Conservation (phyloP, 2,888 invertebrate genomes). For the Chymomyza amoena region DNA sequence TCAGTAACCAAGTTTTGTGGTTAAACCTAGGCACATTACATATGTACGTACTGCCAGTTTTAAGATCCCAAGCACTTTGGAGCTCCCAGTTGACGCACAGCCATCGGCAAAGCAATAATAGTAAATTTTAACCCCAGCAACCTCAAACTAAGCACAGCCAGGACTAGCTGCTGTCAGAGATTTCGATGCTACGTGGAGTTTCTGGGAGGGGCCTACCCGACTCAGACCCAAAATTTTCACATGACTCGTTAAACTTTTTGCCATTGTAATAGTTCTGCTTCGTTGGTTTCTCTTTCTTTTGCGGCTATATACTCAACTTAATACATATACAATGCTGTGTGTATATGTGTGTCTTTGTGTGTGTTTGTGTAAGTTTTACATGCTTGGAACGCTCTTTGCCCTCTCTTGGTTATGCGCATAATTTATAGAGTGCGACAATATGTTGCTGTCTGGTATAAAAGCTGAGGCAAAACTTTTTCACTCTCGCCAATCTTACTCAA, state of each 20-base stretch:
- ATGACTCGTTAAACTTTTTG: conserved; percentile 71
- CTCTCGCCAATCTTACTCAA: conserved; percentile 27
- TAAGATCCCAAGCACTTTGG: not conserved
- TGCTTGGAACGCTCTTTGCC: conserved; percentile 21
- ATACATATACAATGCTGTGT: conserved; percentile 8
- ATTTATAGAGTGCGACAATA: conserved; percentile 73
- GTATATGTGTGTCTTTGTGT: not conserved
- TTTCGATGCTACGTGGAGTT: not conserved
- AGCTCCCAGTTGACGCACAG: not conserved
- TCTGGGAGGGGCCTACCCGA: not conserved
- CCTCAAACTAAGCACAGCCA: not conserved
- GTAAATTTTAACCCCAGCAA: conserved; percentile 34
- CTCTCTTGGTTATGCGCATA: conserved; percentile 67
- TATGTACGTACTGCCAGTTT: conserved; percentile 15
- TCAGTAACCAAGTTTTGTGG: conserved; percentile 34
- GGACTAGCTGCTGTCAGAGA: not conserved
- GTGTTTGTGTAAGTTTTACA: conserved; percentile 34
- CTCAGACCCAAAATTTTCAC: conserved; percentile 34
- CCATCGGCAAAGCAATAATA: conserved; percentile 34
- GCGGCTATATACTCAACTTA: not conserved
- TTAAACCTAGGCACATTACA: conserved; percentile 46
- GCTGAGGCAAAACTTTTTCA: conserved; percentile 45
- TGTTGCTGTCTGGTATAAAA: conserved; percentile 50
- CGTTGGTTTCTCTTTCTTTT: conserved; percentile 55
- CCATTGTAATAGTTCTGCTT: conserved; percentile 69